Percentiles rank a stretch among this genome's conserved stretches.
phyloP scores from a whole-genome alignment of 2,888 invertebrate species.

The Leptopilina syphax region DNA sequence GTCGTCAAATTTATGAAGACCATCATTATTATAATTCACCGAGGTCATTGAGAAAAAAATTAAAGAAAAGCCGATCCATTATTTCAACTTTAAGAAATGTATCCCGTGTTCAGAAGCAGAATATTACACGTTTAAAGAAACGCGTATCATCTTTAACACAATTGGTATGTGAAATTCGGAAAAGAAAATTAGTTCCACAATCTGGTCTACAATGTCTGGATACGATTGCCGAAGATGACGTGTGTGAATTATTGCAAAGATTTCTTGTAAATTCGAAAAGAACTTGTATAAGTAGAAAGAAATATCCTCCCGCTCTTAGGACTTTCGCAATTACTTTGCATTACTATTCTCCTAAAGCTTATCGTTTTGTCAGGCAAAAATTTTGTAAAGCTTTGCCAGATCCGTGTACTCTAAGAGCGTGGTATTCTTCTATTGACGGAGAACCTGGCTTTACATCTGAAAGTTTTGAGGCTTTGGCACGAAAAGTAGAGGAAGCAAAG shows the following conservation, averaged over 20 bases:
- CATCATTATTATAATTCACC: slow-evolving; percentile 24
- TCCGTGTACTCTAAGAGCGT: background rate
- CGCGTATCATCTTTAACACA: slow-evolving; percentile 34
- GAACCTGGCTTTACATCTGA: slow-evolving; percentile 52
- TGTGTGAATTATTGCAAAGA: slow-evolving; percentile 43
- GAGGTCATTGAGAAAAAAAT: background rate
- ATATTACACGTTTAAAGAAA: slow-evolving; percentile 33
- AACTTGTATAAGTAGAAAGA: slow-evolving; percentile 28
- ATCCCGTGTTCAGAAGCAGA: slow-evolving; percentile 11
- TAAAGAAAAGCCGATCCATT: background rate
- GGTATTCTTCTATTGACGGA: slow-evolving; percentile 31
- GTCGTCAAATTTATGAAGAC: slow-evolving; percentile 12
- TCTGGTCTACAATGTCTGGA: slow-evolving; percentile 39
- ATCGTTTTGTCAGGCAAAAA: too few relatives aligned
- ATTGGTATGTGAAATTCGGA: slow-evolving; percentile 42
- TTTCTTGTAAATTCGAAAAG: slow-evolving; percentile 40
- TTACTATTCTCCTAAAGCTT: slow-evolving; percentile 52
- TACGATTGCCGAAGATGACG: slow-evolving; percentile 42
- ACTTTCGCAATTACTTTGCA: slow-evolving; percentile 54
- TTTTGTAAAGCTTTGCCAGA: too few relatives aligned
- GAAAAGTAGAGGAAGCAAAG: slow-evolving; percentile 43
- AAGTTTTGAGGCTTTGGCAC: slow-evolving; percentile 50
- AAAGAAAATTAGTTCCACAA: slow-evolving; percentile 34
- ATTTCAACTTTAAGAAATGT: background rate
- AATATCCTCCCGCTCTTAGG: slow-evolving; percentile 51